Evolutionary conservation across 92 coral and sea anemone genomes (phyloP).

Genomic region (Metridium senile): DNA sequence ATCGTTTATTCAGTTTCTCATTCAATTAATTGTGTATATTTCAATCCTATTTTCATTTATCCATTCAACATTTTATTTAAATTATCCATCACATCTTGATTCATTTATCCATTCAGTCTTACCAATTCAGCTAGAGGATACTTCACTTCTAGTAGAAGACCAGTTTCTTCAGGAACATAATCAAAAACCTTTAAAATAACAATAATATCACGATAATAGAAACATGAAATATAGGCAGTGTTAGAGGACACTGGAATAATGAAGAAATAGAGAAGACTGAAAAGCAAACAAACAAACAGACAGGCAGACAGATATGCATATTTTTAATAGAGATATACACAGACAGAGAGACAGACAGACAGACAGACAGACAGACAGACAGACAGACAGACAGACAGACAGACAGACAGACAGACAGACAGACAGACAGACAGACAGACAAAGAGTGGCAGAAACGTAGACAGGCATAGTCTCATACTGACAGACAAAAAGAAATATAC

Average conservation of each 20-base stretch:
- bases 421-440: background rate
- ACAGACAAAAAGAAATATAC: too few species aligned
- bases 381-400: too few species aligned
- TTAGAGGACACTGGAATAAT: background rate
- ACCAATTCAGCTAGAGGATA: conserved; percentile 54
- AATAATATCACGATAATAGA: background rate
- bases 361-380: background rate
- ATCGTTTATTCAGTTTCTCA: too few species aligned
- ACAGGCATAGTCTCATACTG: background rate
- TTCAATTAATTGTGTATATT: too few species aligned
- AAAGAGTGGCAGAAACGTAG: background rate
- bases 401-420: background rate
- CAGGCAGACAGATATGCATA: background rate
- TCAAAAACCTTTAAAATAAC: conserved; percentile 31
- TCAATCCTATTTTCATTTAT: too few species aligned
- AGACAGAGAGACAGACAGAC: background rate
- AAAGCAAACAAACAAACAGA: background rate
- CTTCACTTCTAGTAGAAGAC: conserved; percentile 48
- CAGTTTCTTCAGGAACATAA: conserved; percentile 41
- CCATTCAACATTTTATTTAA: too few species aligned
- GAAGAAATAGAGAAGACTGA: too few species aligned
- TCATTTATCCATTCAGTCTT: too few species aligned
- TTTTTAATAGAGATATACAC: background rate
- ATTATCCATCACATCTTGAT: too few species aligned
- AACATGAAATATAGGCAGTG: background rate